Base-by-base conservation (phyloP, 2,113 vertebrate genomes). In the Entomyzon cyanotis region DNA sequence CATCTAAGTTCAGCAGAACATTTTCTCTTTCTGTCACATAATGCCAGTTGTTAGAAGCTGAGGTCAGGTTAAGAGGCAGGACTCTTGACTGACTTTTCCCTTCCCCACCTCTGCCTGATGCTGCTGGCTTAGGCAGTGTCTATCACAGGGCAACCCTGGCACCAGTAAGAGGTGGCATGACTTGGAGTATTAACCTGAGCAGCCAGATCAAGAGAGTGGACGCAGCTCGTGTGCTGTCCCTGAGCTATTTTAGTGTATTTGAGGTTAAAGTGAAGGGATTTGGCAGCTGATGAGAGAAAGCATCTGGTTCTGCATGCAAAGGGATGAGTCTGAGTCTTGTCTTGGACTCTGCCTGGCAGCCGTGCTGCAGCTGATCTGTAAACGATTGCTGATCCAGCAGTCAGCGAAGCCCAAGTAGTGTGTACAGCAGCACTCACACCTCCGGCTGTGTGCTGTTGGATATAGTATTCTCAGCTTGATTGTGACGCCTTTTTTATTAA, bases 201-300 rank as follows among this genome's bases (percentile, higher is more conserved):
- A 76, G 49, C 56, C 58, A 47, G 18, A 28, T 60, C 30, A 41
- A 63, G n/a, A 82, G 28, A 13, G 28, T 39, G 25, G 37, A 71
- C 25, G 17, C 42, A 46, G 24, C 37, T 90, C 0, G 0, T 50
- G 33, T 63, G 33, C 14, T 59, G 63, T 47, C 41, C 49, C 47
- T 47, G 22, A 59, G 56, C 15, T 37, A 10, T 68, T 25, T 30
- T 49, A 19, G 41, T 33, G 14, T 74, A 21, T 64, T 84, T 75
- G 91, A 81, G 50, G 58, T 81, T 86, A 70, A 80, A 94, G 42
- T 58, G 70, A 94, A 69, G 79, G 44, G 9, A 44, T 85, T 68
- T 95, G 87, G 53, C 74, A 89, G 58, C 65, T 71, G 64, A 81
- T 56, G 47, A 86, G 89, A 42, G 68, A 91, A 95, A 92, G 63